Percentiles rank a stretch among this genome's conserved stretches.
phyloP scores from a whole-genome alignment of 2,888 invertebrate species.

The Sesia apiformis region DNA sequence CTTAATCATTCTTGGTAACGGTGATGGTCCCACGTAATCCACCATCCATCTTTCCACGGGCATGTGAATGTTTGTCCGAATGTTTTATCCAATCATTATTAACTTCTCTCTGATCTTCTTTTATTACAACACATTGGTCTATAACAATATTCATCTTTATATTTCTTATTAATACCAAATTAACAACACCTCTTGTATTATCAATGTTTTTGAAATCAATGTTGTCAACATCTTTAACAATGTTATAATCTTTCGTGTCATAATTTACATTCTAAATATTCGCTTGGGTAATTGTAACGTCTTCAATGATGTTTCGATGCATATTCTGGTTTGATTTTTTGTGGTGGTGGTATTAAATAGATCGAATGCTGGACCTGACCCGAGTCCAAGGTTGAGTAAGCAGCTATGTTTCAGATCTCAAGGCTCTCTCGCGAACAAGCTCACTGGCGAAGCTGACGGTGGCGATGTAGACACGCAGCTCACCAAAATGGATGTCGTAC shows the following conservation, averaged over 20 bases:
- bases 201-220: background rate
- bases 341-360: slow-evolving; percentile 41
- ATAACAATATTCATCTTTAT: too few relatives aligned
- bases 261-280: background rate
- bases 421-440: slow-evolving; percentile 89
- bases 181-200: background rate
- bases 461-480: slow-evolving; percentile 96
- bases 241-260: background rate
- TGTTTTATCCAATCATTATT: slow-evolving; percentile 6
- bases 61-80: slow-evolving; percentile 38
- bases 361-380: slow-evolving; percentile 69
- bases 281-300: background rate
- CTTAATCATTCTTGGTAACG: slow-evolving; percentile 74
- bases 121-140: too few relatives aligned
- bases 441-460: slow-evolving; percentile 96
- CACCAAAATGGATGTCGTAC: slow-evolving; percentile 98
- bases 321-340: background rate
- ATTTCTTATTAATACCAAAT: background rate
- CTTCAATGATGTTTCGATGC: background rate
- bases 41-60: slow-evolving; percentile 39
- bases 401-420: slow-evolving; percentile 85
- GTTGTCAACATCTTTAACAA: slow-evolving; percentile 1
- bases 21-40: slow-evolving; percentile 61
- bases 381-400: slow-evolving; percentile 76
- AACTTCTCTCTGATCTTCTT: too few relatives aligned